Evolutionary conservation across 2,797 vertebrate species (phyloP).

Genomic region (Paguma larvata): DNA sequence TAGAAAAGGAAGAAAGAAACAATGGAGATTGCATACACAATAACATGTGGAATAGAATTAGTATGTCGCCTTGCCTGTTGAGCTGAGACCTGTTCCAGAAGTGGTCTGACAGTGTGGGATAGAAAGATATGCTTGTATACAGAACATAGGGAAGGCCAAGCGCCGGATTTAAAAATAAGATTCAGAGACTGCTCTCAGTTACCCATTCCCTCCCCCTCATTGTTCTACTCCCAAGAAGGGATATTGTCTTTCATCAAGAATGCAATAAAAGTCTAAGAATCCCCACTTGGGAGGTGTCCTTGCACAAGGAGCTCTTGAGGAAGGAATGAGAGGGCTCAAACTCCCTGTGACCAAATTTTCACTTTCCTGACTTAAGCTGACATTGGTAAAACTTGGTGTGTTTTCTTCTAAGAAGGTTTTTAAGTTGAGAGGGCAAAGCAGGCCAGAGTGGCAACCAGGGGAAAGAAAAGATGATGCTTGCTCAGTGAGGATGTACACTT

Average conservation of each 20-base stretch:
- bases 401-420: neutral
- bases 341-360: neutral
- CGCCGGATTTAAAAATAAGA: neutral
- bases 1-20: neutral
- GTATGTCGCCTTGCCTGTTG: neutral
- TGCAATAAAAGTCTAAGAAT: neutral
- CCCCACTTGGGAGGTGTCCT: neutral
- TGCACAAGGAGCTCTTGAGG: neutral
- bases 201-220: neutral
- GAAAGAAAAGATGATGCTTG: neutral
- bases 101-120: neutral
- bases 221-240: neutral
- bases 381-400: neutral
- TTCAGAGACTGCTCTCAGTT: neutral
- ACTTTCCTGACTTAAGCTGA: neutral
- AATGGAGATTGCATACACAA: neutral
- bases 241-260: neutral
- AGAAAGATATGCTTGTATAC: neutral
- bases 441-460: neutral
- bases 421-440: neutral
- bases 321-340: neutral
- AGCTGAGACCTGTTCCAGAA: slow-evolving; percentile 1
- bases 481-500: neutral
- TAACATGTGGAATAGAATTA: neutral
- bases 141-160: neutral